phyloP scores from a whole-genome alignment of 1,140 invertebrate genomes.

The Listronotus oregonensis region DNA sequence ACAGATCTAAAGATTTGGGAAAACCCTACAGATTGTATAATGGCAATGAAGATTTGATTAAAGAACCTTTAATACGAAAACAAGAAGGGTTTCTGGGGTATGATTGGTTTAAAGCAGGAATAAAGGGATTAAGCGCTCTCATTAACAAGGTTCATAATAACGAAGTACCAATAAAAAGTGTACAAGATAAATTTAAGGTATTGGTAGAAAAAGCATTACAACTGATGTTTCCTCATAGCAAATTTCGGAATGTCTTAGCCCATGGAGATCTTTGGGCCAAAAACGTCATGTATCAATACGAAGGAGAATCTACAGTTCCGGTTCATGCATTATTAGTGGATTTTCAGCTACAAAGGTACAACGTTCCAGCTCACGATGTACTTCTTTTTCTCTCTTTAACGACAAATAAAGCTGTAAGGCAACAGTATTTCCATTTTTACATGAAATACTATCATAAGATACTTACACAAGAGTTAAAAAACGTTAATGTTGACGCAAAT shows the following conservation, averaged over 20 bases:
- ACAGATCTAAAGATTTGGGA: conserved; percentile 42
- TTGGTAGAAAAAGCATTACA: conserved; percentile 52
- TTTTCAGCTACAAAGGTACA: conserved; percentile 64
- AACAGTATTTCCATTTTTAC: conserved; percentile 23
- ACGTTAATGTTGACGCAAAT: background rate
- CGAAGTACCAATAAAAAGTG: conserved; percentile 45
- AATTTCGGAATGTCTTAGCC: conserved; percentile 61
- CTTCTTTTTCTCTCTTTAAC: conserved; percentile 25
- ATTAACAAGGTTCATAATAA: conserved; percentile 54
- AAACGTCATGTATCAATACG: conserved; percentile 66
- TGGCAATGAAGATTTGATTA: conserved; percentile 54
- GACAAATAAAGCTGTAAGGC: conserved; percentile 12
- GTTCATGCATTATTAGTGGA: conserved; percentile 63
- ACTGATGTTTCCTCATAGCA: conserved; percentile 57
- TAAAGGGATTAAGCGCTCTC: conserved; percentile 56
- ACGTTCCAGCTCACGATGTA: conserved; percentile 28
- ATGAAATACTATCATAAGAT: conserved; percentile 24
- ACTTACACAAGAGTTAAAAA: conserved; percentile 4
- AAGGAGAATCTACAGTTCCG: conserved; percentile 25
- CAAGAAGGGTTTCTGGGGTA: conserved; percentile 50
- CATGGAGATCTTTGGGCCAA: conserved; percentile 69
- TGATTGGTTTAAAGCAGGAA: conserved; percentile 57
- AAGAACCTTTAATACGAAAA: conserved; percentile 59
- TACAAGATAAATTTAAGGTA: conserved; percentile 50
- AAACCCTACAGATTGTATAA: conserved; percentile 51